Base-by-base conservation (phyloP, 2,113 vertebrate species). In the Nematolebias whitei region DNA sequence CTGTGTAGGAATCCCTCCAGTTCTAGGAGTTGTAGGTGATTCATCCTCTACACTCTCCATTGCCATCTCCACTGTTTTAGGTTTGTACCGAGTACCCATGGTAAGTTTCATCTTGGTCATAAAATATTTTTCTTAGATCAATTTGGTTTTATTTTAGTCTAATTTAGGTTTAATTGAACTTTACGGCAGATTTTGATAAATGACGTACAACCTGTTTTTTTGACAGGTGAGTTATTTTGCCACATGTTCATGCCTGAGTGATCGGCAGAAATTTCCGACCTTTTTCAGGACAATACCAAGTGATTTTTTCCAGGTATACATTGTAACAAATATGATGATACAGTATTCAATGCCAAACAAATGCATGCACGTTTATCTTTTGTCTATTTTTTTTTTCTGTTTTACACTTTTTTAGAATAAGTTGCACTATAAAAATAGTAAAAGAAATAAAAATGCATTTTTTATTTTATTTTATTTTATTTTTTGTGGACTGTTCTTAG, bases 11-110 rank as follows among this genome's bases (percentile, higher is more conserved):
- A 66, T 41, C 1, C 84, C 86, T 12, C 85, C 87, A 4, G 79
- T 91, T 14, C 23, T 89, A 35, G 89, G 79, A 20, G 86, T 92
- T 52, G 82, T 92, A 3, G 89, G 88, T 15, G 88, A 90, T 61
- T 63, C 90, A 0, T 79, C 68, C 5, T 90, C 90, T 1, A 85
- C 88, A 26, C 61, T 71, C 38, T 83, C 88, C 38, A 89, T 92
- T 40, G 85, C 89, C 16, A 85, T 88, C 24, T 90, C 90, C 35
- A 80, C 73, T 56, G 79, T 87, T 1, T 48, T 91, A 59, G 83
- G 88, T 12, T 67, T 90, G 59, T 90, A 79, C 64, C 71, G 52
- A 38, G 26, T 92, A 2, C 90, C 90, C 35, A 76, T 89, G 72
- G 90, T 90, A 83, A 61, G 82, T 67, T 19, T 40, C 12, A 10